These are phyloP conservation scores for Menidia menidia DNA, from an alignment of 2,797 vertebrate species.

Conservation along the genomic window DNA sequence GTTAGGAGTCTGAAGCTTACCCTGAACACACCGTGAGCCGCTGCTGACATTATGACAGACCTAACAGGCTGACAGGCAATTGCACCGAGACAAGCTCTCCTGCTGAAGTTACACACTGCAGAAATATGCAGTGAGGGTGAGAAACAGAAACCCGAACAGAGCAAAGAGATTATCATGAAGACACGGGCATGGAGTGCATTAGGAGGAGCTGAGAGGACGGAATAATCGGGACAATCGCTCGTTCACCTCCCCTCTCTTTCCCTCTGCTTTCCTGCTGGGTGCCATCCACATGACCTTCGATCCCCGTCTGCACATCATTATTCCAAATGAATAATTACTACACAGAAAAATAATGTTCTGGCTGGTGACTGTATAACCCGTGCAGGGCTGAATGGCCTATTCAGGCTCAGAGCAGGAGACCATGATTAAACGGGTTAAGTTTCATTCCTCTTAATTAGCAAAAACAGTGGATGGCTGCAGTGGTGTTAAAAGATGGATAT, in stretches of 20 bases:
- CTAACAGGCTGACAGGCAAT: constrained; percentile 51
- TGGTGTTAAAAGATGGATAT: constrained; percentile 14
- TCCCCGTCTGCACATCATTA: constrained; percentile 34
- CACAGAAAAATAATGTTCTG: constrained; percentile 40
- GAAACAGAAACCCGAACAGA: constrained; percentile 18
- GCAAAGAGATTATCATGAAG: constrained; percentile 14
- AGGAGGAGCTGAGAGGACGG: constrained; percentile 37
- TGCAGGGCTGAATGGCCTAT: constrained; percentile 39
- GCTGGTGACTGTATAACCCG: constrained; percentile 30
- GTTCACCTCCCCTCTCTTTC: constrained; percentile 34
- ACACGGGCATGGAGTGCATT: constrained; percentile 56
- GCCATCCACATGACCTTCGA: constrained; percentile 62
- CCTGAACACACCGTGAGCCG: constrained; percentile 46
- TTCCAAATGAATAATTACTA: constrained; percentile 56
- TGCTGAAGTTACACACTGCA: constrained; percentile 20
- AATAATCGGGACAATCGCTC: constrained; percentile 49
- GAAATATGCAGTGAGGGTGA: constrained; percentile 26
- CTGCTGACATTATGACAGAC: constrained; percentile 58
- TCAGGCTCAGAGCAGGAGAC: constrained; percentile 42
- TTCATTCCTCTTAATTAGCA: constrained; percentile 43
- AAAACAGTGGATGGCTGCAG: constrained; percentile 4
- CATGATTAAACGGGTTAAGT: constrained; percentile 44
- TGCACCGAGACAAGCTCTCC: constrained; percentile 48
- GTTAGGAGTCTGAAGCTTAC: constrained; percentile 27
- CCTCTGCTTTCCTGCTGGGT: constrained; percentile 57